Base-by-base conservation (phyloP, 2,888 invertebrate genomes). In the Acronicta psi region DNA sequence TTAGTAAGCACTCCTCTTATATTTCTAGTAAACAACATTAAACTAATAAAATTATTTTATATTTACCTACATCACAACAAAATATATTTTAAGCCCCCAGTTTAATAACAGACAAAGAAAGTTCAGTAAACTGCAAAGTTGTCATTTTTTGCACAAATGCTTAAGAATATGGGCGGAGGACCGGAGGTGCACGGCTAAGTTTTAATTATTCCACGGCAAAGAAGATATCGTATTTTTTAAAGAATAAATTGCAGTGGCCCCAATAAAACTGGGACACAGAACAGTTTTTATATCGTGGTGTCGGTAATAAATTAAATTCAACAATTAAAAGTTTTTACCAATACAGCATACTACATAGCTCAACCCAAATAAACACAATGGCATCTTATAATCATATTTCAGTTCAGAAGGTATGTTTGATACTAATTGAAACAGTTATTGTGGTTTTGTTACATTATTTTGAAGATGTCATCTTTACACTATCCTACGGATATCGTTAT, bases 151-250 rank as follows among this genome's bases (percentile, higher is more conserved):
- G 31, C 14, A 3, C 25, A 34, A 43, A 29, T 40, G 18, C 37
- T 16, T 29, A 51, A 70, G 43, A 70, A 47, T 50, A 67, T 46
- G 52, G 34, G 34, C 40, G n/a, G 50, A 40, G 41, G 47, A 13
- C 31, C 31, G 13, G 46, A 37, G 41, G 43, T 46, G 51, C 52
- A 58, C 40, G 60, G 16, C 40, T 14, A 59, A 64, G 58, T 69
- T 73, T 75, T 72, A 72, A 75, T 73, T 72, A 69, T 49, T 52
- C 20, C 13, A 42, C 17, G 25, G 44, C 41, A 18, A 25, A 11
- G 42, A 59, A 53, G 34, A 54, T 43, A 53, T 41, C 41, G 46
- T 51, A 38, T 58, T 70, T 68, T 31, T 1, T 1, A 49, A n/a
- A 54, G 45, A 40, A 41, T 29, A 64, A 58, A 17, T 38, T 44